Evolutionary conservation across 2,797 vertebrate species (phyloP), one percentile per base, ranked within the genome.

Genomic region (Euthynnus affinis): DNA sequence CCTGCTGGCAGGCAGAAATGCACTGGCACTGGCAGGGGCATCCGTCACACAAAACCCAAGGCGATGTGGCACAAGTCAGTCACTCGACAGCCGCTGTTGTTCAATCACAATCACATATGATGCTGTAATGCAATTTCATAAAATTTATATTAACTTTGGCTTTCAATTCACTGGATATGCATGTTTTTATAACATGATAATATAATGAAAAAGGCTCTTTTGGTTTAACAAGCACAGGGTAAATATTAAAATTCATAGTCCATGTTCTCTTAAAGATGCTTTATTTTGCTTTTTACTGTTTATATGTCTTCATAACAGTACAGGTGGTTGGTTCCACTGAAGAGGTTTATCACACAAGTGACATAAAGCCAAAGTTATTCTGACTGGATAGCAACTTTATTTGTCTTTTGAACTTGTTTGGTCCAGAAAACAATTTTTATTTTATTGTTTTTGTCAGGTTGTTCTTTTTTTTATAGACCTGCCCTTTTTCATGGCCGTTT

Each of bases 21-120:
- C 88, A 90, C 90, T 93, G 94, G 93, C 92, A 93, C 92, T 93
- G 94, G 94, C 93, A 94, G 94, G 93, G 93, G 94, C 94, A 95
- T 95, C 94, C 92, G 90, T 95, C 94, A 95, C 89, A 77, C 81
- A 78, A 89, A 92, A 94, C 94, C 93, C 93, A 91, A 90, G 90
- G 92, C 92, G 86, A 90, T 86, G 88, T 91, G 92, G 94, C 93
- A 93, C 92, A 93, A 91, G 91, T 91, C 94, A 93, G 90, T 93
- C 92, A 93, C 88, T 84, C 83, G 70, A 84, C 82, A 89, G 89
- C 81, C 75, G 71, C 80, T 64, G 88, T 80, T 60, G 70, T 51
- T 78, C 84, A 69, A 29, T 81, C 84, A 49, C 85, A 71, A 44
- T 29, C 53, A 62, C 82, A 62, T 44, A 65, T 17, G 57, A 84